Conservation (phyloP, 2,797 vertebrate genomes). For the Onychomys arenicola region DNA sequence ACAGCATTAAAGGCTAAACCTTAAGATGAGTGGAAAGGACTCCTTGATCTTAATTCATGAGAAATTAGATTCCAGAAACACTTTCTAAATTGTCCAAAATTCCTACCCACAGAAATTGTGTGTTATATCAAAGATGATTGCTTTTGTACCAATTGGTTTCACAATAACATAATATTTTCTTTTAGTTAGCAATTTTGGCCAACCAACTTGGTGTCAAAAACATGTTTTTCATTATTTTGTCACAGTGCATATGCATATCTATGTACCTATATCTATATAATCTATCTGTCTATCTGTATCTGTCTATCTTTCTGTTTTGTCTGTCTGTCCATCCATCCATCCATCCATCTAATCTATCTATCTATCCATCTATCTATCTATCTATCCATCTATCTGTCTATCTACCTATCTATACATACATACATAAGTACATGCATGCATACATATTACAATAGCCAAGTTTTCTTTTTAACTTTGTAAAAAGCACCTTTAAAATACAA, state of each 20-base stretch:
- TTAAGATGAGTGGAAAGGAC: neutral
- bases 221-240: constrained; percentile 1
- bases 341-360: too few species aligned
- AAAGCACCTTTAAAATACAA: neutral
- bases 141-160: neutral
- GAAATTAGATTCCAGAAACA: neutral
- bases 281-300: too few species aligned
- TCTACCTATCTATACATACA: too few species aligned
- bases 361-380: too few species aligned
- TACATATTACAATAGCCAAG: neutral
- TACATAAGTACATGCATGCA: too few species aligned
- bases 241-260: neutral
- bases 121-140: neutral
- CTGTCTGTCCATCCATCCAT: too few species aligned
- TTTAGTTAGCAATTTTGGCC: neutral
- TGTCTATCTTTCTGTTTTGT: too few species aligned
- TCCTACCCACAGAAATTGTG: neutral
- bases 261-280: too few species aligned
- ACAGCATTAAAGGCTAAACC: neutral
- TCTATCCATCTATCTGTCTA: too few species aligned
- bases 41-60: neutral
- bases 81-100: neutral
- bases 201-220: neutral
- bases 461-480: neutral
- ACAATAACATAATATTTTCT: neutral